Percentiles rank a stretch among this genome's conserved stretches.
Conservation (phyloP, 1,140 invertebrate genomes). For the Tribolium madens region DNA sequence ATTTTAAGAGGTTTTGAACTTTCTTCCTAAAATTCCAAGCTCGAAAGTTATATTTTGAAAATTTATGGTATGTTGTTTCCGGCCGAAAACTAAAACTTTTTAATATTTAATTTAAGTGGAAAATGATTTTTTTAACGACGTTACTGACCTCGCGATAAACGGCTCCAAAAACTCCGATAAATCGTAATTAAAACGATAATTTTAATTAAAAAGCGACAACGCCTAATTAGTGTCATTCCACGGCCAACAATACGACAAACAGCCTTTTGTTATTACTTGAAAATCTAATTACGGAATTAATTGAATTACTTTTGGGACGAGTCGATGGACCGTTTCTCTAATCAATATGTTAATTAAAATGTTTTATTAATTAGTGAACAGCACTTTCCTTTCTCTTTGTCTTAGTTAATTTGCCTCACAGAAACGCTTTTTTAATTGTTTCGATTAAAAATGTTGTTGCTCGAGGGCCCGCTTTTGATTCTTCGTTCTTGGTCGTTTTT, state of each 20-base stretch:
- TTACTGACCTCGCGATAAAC: not conserved
- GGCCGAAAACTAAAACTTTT: no score
- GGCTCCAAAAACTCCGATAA: not conserved
- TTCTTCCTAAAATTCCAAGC: no score
- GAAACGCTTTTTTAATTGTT: constrained; percentile 38
- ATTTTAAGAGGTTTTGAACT: no score
- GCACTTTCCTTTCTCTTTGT: constrained; percentile 38
- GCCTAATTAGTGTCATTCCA: constrained; percentile 12
- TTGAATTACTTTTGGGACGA: constrained; percentile 32
- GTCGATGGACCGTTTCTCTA: constrained; percentile 30
- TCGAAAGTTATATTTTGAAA: no score
- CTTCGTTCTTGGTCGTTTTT: not conserved
- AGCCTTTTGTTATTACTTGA: not conserved
- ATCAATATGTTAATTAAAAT: constrained; percentile 47
- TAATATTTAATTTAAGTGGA: not conserved
- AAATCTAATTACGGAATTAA: constrained; percentile 42
- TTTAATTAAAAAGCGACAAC: constrained; percentile 34
- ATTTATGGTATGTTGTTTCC: no score
- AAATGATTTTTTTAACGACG: not conserved
- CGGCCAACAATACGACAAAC: not conserved
- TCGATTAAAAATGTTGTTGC: constrained; percentile 16
- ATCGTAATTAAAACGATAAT: constrained; percentile 18
- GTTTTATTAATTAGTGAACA: constrained; percentile 45
- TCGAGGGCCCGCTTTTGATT: constrained; percentile 20
- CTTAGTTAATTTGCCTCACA: constrained; percentile 17